Base-by-base conservation (phyloP, 2,888 invertebrate genomes). In the Sesia apiformis region DNA sequence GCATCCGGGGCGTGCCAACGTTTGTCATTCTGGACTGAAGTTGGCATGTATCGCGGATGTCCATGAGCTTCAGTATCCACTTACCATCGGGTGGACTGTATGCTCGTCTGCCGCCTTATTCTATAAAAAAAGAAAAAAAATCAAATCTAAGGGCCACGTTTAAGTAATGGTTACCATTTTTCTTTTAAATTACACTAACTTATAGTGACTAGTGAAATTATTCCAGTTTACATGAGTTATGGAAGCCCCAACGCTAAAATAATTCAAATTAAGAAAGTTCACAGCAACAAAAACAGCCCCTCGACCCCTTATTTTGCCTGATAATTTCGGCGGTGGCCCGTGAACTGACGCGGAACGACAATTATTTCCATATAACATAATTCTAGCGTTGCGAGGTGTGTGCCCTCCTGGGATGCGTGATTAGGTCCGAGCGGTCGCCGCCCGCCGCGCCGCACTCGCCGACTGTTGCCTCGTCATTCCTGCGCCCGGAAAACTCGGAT, bases 291-390 rank as follows among this genome's bases (percentile, higher is more conserved):
- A 60, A 75, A 77, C 74, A 74, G 76, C 74, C 69, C 70, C 70
- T 66, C 69, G 70, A 72, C 78, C 78, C 78, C 76, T 23, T 77
- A 78, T 79, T 81, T 76, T 67, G 71, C 66, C 62, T 70, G 75
- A 76, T 81, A 78, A 81, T 81, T 79, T 72, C 60, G 67, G 66
- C 68, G 64, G 65, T 65, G 72, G 76, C 67, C 72, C 70, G 74
- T 73, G 69, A 72, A 71, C 72, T 72, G 74, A 69, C 74, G 72
- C 78, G 69, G 63, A 60, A 74, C 76, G 78, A 82, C 84, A 83
- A 84, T 86, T 85, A 85, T 83, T 83, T 81, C 75, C 78, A 78
- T 83, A 84, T 81, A 84, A 81, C 78, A 81, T 82, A 83, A 84
- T 81, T 77, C 80, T 67, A 76, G 75, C 72, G 77, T 73, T 69